Base-by-base conservation (phyloP, 2,113 vertebrate genomes). In the Sterna hirundo region DNA sequence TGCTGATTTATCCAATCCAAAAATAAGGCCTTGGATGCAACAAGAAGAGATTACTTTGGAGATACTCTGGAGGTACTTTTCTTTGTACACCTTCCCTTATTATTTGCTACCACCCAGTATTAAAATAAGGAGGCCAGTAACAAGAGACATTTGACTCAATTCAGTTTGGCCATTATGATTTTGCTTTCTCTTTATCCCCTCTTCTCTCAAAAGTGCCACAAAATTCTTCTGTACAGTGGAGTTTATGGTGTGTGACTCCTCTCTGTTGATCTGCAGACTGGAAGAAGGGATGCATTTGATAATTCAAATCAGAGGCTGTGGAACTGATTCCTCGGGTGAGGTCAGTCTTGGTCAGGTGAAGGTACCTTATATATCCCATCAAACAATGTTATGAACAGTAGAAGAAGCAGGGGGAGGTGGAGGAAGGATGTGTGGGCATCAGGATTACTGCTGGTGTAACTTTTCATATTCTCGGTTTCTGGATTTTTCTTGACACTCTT, bases 231-330 rank as follows among this genome's bases (percentile, higher is more conserved):
- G 16, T 86, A 13, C 19, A 26, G 2, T 22, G 13, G 25, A 62
- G 27, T 57, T 83, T 69, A 46, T 3, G 4, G 26, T 15, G 5
- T 7, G 3, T 65, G 27, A 26, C 5, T 22, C 34, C 32, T 4
- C 6, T 42, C 20, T 42, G 7, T 12, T 47, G 11, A 38, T 72
- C 34, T 52, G 15, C 23, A 79, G 44, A 5, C 26, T 47, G 18
- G 15, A 69, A 57, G 36, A 62, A 88, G 3, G 12, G 15, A 25
- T 47, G 13, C 1, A 0, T 47, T 44, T 66, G 9, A 42, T 32
- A 55, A 20, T 6, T 87, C 46, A 4, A 4, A 49, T 38, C 0
- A 38, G 12, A 8, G 21, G 3, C 15, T 0, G 0, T 47, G 46
- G 9, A 30, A 32, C 11, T 44, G 30, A 72, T 36, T 65, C 11